phyloP scores from a whole-genome alignment of 1,140 invertebrate species.

The Apis cerana region DNA sequence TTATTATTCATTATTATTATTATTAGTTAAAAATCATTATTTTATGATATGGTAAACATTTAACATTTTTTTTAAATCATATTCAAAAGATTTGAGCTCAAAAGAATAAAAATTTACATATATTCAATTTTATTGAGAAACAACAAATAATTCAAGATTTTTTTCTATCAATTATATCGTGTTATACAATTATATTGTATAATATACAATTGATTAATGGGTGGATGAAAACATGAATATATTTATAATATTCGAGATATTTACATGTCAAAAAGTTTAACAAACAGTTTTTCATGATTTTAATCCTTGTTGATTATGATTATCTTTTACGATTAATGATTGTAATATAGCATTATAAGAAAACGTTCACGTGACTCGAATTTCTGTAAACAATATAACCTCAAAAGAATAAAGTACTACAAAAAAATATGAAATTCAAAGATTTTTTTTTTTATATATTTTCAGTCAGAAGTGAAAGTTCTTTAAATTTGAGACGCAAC shows the following conservation, averaged over 20 bases:
- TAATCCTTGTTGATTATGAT: slow-evolving; percentile 1
- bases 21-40: not conserved
- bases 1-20: not conserved
- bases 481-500: not conserved
- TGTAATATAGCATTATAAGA: not conserved
- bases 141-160: not conserved
- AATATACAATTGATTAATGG: not conserved
- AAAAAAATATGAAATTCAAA: no score
- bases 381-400: not conserved
- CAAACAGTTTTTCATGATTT: slow-evolving; percentile 15
- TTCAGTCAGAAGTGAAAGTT: not conserved
- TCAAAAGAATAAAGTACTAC: not conserved
- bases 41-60: slow-evolving; percentile 1
- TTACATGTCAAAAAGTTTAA: slow-evolving; percentile 2
- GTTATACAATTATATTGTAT: not conserved
- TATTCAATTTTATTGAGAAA: not conserved
- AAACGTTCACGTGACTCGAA: not conserved
- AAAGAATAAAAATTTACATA: not conserved
- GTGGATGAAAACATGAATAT: slow-evolving; percentile 23
- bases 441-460: no score
- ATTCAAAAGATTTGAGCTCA: not conserved
- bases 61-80: not conserved
- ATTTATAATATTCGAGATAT: slow-evolving; percentile 37
- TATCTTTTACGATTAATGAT: not conserved
- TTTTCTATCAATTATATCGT: not conserved